A percentile compares a stretch with the other conserved stretches of the same genome.
Conservation (phyloP, 2,888 invertebrate species). For the Julus scanicus region DNA sequence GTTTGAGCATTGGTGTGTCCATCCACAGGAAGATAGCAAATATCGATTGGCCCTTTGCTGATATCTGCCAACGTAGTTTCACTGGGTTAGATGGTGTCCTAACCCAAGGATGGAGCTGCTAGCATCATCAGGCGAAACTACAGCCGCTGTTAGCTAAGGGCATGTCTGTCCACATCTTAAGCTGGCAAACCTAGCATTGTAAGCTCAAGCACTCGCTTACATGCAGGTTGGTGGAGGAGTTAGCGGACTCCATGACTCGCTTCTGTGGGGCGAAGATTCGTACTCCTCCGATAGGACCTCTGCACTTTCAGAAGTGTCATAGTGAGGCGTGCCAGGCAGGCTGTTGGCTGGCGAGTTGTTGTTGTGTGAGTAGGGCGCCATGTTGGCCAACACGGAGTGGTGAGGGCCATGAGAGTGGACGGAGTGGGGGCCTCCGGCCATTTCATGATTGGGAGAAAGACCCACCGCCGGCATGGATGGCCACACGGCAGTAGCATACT, state of each 20-base stretch:
- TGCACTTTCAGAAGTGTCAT: conserved; percentile 55
- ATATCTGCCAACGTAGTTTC: too few species aligned
- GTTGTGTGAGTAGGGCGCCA: conserved; percentile 34
- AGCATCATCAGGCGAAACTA: too few species aligned
- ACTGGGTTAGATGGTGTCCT: too few species aligned
- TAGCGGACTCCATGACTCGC: conserved; percentile 58
- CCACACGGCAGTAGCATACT: not conserved
- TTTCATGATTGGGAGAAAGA: not conserved
- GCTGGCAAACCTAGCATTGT: too few species aligned
- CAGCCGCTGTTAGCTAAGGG: too few species aligned
- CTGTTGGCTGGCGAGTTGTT: conserved; percentile 52
- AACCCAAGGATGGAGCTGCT: too few species aligned
- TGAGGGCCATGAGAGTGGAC: not conserved
- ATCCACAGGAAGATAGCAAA: too few species aligned
- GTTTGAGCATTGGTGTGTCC: too few species aligned
- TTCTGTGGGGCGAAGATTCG: conserved; percentile 56
- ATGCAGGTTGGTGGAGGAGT: conserved; percentile 58
- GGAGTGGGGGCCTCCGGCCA: not conserved
- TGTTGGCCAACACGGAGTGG: not conserved
- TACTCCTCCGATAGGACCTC: conserved; percentile 56
- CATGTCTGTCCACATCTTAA: too few species aligned
- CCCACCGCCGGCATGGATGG: not conserved
- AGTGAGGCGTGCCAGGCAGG: conserved; percentile 53
- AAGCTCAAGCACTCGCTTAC: not conserved
- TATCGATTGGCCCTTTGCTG: too few species aligned